A percentile compares a stretch with the other conserved stretches of the same genome.
phyloP scores from a whole-genome alignment of 2,113 vertebrate genomes.

The Oreamnos americanus region DNA sequence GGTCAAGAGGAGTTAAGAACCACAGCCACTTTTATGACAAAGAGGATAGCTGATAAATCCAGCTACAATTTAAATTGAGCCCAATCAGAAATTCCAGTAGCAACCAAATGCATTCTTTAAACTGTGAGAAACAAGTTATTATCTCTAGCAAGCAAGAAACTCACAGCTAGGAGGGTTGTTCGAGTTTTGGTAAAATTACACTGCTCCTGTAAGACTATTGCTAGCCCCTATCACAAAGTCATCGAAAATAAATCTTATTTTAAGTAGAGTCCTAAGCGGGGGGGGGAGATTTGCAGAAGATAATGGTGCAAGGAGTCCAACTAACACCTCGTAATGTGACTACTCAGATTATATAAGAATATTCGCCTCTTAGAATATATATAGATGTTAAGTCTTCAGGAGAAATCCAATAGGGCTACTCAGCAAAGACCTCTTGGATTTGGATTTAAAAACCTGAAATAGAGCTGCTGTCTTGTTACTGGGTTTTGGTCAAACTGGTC shows the following conservation, averaged over 20 bases:
- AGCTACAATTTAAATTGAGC: neutral
- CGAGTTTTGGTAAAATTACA: neutral
- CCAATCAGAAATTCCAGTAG: neutral
- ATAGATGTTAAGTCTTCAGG: neutral
- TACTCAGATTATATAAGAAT: neutral
- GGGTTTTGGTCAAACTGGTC: neutral
- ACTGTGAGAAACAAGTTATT: neutral
- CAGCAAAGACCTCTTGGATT: neutral
- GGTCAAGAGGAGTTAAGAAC: neutral
- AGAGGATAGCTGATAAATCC: neutral
- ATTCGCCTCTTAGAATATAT: neutral
- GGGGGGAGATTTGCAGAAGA: neutral
- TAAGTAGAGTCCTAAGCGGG: neutral
- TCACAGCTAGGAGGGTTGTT: neutral
- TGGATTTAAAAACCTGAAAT: conserved; percentile 15
- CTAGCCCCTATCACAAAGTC: neutral
- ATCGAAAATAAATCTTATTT: conserved; percentile 1
- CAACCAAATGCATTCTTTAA: neutral
- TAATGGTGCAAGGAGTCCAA: neutral
- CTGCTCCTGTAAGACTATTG: neutral
- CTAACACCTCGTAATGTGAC: neutral
- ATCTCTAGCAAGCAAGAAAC: neutral
- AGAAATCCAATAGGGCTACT: neutral
- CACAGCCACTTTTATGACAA: neutral
- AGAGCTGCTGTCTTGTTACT: neutral